Evolutionary conservation across 1,140 invertebrate genomes (phyloP), one percentile per base, ranked within the genome.

Genomic region (Ruditapes philippinarum): DNA sequence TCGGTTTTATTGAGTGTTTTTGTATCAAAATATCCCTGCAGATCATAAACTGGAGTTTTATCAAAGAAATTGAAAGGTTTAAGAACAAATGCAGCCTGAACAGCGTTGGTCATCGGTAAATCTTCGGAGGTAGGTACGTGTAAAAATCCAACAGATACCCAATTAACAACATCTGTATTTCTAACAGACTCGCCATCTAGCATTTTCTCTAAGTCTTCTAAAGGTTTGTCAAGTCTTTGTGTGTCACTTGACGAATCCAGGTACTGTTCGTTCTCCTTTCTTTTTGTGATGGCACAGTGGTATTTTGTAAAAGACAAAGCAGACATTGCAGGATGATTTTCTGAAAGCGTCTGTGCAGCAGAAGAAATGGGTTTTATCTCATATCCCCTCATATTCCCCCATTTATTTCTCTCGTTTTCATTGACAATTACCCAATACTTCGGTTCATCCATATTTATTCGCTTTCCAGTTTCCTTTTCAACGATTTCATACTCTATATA

Each of bases 61-160:
- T 90, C 88, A 42, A 90, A 90, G 62, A 83, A 90, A 45, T 90
- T 90, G 57, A 85, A 90, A 17, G 81, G 88, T 62, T 86, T 85
- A 14, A 90, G 42, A 28, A 76, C 25, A 68, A 90, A 90, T 14
- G 82, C 82, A 19, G 81, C 33, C 60, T 76, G 57, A 0, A 70
- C 82, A 9, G 57, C 22, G 4, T 25, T 51, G 19, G 88, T 90
- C 88, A 90, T 90, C 3, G 88, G 88, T 12, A 90, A 38, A 73
- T 90, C 88, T 57, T 90, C 88, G 12, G 81, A 40, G 4, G 73
- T 86, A 3, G 88, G 88, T 25, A 90, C 68, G 60, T 90, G 88
- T 36, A 86, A 38, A 62, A 90, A 85, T 2, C 88, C 88, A 57
- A 90, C 60, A 22, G 79, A 85, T 1, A 90, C 70, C 88, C 88